phyloP scores from a whole-genome alignment of 2,113 vertebrate genomes.

The Caloenas nicobarica region DNA sequence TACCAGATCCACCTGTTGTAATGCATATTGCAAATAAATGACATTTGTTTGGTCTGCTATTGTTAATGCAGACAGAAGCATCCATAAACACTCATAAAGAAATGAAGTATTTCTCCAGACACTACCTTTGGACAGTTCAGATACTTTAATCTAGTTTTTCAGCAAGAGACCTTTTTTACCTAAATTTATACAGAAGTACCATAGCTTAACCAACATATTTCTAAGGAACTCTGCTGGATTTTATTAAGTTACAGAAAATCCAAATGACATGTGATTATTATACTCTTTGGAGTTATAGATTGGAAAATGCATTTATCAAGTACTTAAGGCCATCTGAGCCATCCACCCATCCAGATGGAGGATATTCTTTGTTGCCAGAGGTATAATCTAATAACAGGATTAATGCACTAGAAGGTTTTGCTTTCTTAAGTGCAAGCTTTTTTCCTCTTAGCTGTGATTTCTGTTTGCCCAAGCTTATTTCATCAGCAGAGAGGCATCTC shows the following conservation, averaged over 20 bases:
- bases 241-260: conserved; percentile 19
- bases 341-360: neutral
- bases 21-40: neutral
- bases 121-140: neutral
- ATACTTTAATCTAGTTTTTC: neutral
- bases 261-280: neutral
- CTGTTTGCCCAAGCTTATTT: neutral
- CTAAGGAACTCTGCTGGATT: neutral
- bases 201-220: neutral
- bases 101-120: neutral
- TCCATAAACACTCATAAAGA: neutral
- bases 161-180: neutral
- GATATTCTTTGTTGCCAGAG: neutral
- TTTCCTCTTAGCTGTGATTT: neutral
- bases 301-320: conserved; percentile 13
- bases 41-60: neutral
- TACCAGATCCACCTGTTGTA: neutral
- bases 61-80: neutral
- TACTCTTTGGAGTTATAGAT: neutral
- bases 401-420: neutral
- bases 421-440: neutral
- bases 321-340: neutral
- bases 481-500: neutral
- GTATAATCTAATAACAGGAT: neutral
- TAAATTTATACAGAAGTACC: neutral